phyloP scores from a whole-genome alignment of 2,797 vertebrate species.

The Tapirus indicus region DNA sequence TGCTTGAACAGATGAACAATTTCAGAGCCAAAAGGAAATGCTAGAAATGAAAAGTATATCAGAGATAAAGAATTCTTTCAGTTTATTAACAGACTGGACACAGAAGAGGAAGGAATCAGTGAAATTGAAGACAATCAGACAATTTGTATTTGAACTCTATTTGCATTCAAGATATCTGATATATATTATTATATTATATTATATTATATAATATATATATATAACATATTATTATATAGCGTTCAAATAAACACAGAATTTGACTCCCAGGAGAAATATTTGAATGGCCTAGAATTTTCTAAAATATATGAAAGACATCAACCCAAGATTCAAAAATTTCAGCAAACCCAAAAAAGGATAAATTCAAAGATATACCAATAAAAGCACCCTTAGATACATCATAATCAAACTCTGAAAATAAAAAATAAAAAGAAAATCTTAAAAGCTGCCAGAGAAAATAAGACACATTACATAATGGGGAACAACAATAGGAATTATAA shows the following conservation, averaged over 20 bases:
- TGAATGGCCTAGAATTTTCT: background rate
- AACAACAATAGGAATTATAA: background rate
- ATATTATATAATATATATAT: background rate
- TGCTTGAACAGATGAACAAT: background rate
- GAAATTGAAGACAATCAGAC: background rate
- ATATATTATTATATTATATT: too few relatives aligned
- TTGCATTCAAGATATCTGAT: background rate
- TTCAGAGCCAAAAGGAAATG: background rate
- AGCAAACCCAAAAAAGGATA: background rate
- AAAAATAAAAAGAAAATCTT: slow-evolving; percentile 4
- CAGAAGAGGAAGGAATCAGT: background rate
- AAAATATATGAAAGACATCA: background rate
- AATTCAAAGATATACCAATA: slow-evolving; percentile 23
- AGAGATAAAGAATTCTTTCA: background rate
- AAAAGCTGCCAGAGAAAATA: slow-evolving; percentile 34
- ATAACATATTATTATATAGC: background rate
- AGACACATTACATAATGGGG: background rate
- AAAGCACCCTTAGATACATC: background rate
- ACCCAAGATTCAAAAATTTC: background rate
- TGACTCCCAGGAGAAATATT: background rate
- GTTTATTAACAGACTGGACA: background rate
- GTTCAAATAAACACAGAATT: background rate
- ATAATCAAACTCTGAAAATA: slow-evolving; percentile 14
- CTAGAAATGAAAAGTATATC: slow-evolving; percentile 10
- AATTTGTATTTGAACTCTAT: background rate